Conservation (phyloP, 2,797 vertebrate species). For the Microhierax caerulescens region DNA sequence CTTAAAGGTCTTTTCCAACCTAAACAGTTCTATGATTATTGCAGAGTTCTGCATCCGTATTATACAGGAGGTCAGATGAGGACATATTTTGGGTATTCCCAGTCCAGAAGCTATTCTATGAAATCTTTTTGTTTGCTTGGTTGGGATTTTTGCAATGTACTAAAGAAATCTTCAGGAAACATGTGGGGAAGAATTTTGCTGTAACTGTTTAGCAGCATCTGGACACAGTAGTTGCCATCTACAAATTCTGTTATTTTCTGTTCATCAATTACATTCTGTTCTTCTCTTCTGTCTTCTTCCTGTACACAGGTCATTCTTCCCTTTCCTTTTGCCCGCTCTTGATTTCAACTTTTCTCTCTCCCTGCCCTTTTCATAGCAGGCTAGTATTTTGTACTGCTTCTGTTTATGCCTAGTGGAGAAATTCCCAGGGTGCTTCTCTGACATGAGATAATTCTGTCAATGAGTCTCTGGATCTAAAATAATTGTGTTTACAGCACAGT, state of each 20-base stretch:
- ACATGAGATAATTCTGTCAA: neutral
- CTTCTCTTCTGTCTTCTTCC: neutral
- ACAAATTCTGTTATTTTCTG: neutral
- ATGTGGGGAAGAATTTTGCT: neutral
- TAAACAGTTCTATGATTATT: neutral
- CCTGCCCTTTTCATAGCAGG: neutral
- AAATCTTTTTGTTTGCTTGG: neutral
- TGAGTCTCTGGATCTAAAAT: neutral
- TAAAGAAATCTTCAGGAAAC: neutral
- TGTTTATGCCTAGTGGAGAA: neutral
- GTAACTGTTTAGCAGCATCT: neutral
- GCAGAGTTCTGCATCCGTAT: neutral
- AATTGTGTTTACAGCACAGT: neutral
- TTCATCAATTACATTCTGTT: neutral
- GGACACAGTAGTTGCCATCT: neutral
- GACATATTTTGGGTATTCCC: neutral
- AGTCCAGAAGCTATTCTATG: neutral
- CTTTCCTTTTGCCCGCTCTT: neutral
- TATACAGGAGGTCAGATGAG: neutral
- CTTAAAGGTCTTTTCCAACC: neutral
- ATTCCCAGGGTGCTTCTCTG: neutral
- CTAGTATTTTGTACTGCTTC: neutral
- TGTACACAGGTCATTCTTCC: neutral
- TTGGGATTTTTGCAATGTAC: neutral
- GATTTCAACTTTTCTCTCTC: neutral